Evolutionary conservation across 23 tunicate species (phyloP).

Genomic region (Trididemnum clinides): DNA sequence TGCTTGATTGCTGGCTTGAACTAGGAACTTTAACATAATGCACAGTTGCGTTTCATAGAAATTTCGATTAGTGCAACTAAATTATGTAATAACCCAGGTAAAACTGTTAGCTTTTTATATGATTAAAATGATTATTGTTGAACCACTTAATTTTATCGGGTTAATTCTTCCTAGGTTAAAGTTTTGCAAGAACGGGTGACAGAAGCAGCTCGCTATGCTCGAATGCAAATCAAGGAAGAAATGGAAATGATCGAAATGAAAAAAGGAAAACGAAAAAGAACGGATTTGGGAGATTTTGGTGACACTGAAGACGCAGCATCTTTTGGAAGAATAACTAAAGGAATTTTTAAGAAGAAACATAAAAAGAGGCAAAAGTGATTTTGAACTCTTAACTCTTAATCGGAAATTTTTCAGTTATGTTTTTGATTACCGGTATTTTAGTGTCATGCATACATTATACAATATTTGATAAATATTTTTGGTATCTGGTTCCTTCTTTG

Average conservation of each 20-base stretch:
- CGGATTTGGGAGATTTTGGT: conserved; percentile 6
- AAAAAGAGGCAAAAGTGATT: background rate
- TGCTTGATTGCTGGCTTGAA: no score
- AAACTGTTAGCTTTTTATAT: no score
- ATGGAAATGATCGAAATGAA: conserved; percentile 28
- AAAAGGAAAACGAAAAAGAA: conserved; percentile 28
- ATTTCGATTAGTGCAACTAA: no score
- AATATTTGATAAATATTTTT: background rate
- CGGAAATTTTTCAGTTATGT: no score
- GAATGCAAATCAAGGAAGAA: conserved; percentile 76
- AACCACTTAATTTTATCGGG: no score
- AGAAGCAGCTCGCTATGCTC: conserved; percentile 82
- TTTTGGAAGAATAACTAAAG: conserved; percentile 19
- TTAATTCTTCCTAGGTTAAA: conserved; percentile 59
- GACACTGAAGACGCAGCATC: conserved; percentile 57
- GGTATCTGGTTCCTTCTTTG: no score
- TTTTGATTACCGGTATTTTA: no score
- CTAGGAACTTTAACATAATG: no score
- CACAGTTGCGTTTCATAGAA: no score
- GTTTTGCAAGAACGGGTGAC: conserved; percentile 87
- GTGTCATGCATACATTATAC: background rate
- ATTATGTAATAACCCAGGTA: no score
- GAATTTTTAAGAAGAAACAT: conserved; percentile 11
- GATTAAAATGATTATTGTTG: no score
- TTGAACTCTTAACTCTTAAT: background rate